These are phyloP conservation scores for Ptychobarbus kaznakovi DNA, from an alignment of 2,797 vertebrate genomes.

Conservation along the genomic window DNA sequence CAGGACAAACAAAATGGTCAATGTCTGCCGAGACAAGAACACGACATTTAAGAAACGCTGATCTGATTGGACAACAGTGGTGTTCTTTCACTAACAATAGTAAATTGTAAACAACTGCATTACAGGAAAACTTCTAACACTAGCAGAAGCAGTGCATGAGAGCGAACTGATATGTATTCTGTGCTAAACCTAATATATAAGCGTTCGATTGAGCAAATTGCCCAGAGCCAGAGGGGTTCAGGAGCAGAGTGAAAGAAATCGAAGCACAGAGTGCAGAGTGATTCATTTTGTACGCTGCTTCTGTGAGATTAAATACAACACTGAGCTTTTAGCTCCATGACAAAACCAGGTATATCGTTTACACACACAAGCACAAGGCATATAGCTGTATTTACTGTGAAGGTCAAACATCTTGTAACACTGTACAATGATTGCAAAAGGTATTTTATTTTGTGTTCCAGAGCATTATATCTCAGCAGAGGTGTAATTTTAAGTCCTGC, in stretches of 20 bases:
- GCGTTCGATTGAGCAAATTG: slow-evolving; percentile 22
- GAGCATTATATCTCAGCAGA: slow-evolving; percentile 3
- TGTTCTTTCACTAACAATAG: slow-evolving; percentile 6
- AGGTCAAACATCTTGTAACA: slow-evolving; percentile 14
- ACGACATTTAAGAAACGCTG: not conserved
- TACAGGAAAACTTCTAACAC: slow-evolving; percentile 7
- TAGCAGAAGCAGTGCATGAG: not conserved
- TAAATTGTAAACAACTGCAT: not conserved
- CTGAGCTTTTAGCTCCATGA: slow-evolving; percentile 28
- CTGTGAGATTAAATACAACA: slow-evolving; percentile 58
- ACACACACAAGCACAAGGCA: not conserved
- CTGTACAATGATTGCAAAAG: not conserved
- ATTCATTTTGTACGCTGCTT: slow-evolving; percentile 47
- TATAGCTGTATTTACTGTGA: not conserved
- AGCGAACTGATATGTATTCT: slow-evolving; percentile 21
- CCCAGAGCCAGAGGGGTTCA: not conserved
- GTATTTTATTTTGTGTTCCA: not conserved
- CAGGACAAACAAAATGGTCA: not conserved
- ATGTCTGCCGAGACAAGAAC: not conserved
- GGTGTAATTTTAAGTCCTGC: not conserved
- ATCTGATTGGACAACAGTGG: slow-evolving; percentile 7
- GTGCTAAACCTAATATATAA: slow-evolving; percentile 44
- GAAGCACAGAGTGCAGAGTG: slow-evolving; percentile 40
- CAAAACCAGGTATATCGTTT: slow-evolving; percentile 53
- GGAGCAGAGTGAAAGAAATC: slow-evolving; percentile 27